A percentile compares a stretch with the other conserved stretches of the same genome.
Conservation (phyloP, 2,113 vertebrate genomes). For the Felis chaus region DNA sequence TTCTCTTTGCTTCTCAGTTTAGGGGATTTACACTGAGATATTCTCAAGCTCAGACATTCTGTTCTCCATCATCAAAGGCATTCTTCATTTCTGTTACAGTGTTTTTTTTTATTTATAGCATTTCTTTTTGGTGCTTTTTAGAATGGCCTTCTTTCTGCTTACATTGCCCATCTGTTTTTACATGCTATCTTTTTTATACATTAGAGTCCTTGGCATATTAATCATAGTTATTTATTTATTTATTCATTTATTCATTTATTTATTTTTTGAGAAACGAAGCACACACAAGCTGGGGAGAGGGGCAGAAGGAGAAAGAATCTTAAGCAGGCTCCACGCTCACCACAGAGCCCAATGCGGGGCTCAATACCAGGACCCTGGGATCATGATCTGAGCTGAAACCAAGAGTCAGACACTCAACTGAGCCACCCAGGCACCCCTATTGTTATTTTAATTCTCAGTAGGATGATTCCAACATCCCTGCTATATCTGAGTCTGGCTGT, state of each 20-base stretch:
- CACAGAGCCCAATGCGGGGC: too few species aligned
- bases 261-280: too few species aligned
- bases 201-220: background rate
- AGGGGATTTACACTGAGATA: background rate
- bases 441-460: background rate
- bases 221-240: background rate
- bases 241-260: too few species aligned
- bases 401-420: too few species aligned
- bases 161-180: background rate
- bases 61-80: background rate
- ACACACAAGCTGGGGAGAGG: too few species aligned
- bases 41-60: background rate
- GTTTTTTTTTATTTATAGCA: background rate
- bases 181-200: background rate
- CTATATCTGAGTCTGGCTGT: background rate
- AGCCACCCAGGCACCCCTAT: too few species aligned
- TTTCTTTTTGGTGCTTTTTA: background rate
- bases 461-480: background rate
- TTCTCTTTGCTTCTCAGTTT: background rate
- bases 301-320: too few species aligned
- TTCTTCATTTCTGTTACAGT: background rate
- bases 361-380: too few species aligned
- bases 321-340: too few species aligned
- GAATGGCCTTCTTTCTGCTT: background rate
- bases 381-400: too few species aligned